Conservation (phyloP, 2,888 invertebrate genomes). For the Heliconius charithonia region DNA sequence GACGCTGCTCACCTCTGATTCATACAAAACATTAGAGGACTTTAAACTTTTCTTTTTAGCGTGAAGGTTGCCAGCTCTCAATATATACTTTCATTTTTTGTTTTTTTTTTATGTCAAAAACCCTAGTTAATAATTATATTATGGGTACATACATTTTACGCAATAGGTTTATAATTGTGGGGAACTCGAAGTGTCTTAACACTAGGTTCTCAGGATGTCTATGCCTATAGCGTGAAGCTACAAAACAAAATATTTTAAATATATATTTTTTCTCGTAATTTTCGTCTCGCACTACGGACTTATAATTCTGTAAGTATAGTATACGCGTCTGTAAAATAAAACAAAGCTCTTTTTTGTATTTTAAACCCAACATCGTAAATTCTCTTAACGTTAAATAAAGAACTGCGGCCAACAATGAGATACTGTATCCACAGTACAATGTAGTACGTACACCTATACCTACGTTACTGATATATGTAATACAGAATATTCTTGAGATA, state of each 20-base stretch:
- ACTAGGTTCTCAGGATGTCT: too few species aligned
- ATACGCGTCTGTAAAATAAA: background rate
- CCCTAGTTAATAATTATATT: background rate
- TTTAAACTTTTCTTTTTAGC: slow-evolving; percentile 25
- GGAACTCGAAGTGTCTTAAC: too few species aligned
- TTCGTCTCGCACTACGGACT: background rate
- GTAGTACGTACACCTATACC: background rate
- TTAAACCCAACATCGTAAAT: background rate
- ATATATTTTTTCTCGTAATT: background rate
- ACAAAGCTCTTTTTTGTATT: slow-evolving; percentile 8
- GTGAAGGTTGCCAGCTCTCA: slow-evolving; percentile 31
- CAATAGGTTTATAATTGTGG: too few species aligned
- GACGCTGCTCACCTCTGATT: slow-evolving; percentile 40
- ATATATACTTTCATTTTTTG: slow-evolving; percentile 27
- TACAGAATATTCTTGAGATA: background rate
- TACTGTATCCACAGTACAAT: slow-evolving; percentile 7
- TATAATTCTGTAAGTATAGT: background rate
- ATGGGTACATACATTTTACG: background rate
- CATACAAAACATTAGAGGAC: slow-evolving; percentile 26
- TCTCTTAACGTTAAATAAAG: background rate
- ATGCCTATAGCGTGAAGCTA: too few species aligned
- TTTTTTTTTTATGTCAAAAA: background rate
- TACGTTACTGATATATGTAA: background rate
- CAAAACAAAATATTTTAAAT: background rate
- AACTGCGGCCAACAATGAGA: background rate